Conservation (phyloP, 2,113 vertebrate species). For the Cyanoramphus novaezelandiae region DNA sequence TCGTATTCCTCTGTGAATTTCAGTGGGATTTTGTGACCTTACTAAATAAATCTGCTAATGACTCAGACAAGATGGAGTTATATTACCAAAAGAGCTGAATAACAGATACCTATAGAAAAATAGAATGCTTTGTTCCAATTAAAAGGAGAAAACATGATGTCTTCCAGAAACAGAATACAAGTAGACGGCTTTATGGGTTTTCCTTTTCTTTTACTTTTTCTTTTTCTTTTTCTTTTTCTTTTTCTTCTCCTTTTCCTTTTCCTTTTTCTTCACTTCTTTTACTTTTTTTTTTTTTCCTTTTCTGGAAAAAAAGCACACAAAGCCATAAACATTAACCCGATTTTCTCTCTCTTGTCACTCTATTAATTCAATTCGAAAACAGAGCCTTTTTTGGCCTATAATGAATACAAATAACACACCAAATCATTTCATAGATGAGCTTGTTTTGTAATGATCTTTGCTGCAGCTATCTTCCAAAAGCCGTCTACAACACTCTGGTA, state of each 20-base stretch:
- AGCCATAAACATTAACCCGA: accelerated
- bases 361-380: neutral
- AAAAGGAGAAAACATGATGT: neutral
- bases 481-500: neutral
- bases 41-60: neutral
- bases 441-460: neutral
- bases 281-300: no score
- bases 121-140: neutral
- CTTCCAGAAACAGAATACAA: neutral
- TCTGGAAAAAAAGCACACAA: neutral
- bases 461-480: neutral
- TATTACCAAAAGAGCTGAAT: neutral
- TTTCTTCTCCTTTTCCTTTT: no score
- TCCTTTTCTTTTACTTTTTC: neutral
- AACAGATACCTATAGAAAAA: neutral
- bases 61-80: neutral
- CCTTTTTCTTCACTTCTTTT: no score
- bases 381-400: neutral
- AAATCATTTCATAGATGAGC: accelerated
- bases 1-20: neutral
- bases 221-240: no score
- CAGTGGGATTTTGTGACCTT: neutral
- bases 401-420: neutral
- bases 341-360: neutral
- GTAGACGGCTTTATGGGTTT: neutral